phyloP scores from a whole-genome alignment of 2,888 invertebrate genomes.

The Galeruca laticollis region DNA sequence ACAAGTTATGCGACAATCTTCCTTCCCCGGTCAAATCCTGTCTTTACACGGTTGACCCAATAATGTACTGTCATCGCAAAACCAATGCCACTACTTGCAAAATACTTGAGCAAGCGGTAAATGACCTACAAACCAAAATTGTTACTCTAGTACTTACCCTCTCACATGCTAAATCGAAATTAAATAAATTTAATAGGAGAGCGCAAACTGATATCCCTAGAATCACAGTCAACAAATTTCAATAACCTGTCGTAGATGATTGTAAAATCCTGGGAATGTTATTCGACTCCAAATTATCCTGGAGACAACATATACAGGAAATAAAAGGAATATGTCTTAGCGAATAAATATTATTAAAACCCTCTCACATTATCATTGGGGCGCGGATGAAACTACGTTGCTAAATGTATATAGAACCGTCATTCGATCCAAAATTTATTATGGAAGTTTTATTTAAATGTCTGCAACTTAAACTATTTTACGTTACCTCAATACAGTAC shows the following conservation, averaged over 20 bases:
- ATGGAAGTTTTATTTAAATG: background rate
- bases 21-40: too few species aligned
- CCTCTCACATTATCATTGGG: too few species aligned
- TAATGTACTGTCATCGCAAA: too few species aligned
- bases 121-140: conserved; percentile 1
- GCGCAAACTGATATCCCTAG: too few species aligned
- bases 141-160: background rate
- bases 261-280: too few species aligned
- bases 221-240: background rate
- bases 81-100: conserved; percentile 1
- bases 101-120: too few species aligned
- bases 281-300: too few species aligned
- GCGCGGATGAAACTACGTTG: background rate
- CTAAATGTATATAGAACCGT: background rate
- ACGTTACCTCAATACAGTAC: conserved; percentile 1
- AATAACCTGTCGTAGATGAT: background rate
- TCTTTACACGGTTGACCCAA: too few species aligned
- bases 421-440: background rate
- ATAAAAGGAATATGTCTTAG: too few species aligned
- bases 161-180: too few species aligned
- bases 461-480: background rate
- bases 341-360: background rate
- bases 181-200: background rate
- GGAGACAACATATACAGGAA: too few species aligned
- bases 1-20: background rate